A percentile compares a stretch with the other conserved stretches of the same genome.
Evolutionary conservation across 2,797 vertebrate species (phyloP).

Genomic region (Crenuchus spilurus): DNA sequence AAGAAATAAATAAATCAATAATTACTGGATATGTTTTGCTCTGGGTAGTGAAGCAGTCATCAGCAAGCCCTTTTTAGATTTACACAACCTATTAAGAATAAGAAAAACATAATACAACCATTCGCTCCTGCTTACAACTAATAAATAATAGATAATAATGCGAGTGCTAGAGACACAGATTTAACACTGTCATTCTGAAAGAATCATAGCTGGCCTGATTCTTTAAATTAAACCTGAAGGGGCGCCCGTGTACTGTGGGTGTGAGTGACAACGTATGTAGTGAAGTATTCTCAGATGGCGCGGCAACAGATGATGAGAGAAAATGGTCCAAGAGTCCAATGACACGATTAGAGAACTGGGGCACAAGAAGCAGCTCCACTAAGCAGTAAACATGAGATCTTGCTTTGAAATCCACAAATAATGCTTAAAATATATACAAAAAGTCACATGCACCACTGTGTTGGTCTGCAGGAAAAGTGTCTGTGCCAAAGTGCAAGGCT

Average conservation of each 20-base stretch:
- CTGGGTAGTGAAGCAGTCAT: conserved; percentile 30
- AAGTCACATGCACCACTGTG: not conserved
- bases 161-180: conserved; percentile 12
- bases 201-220: no score
- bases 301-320: no score
- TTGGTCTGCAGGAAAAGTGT: conserved; percentile 32
- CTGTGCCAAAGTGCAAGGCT: conserved; percentile 54
- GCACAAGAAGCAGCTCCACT: not conserved
- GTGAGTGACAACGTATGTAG: not conserved
- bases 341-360: no score
- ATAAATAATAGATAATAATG: not conserved
- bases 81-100: conserved; percentile 56
- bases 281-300: conserved; percentile 1
- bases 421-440: not conserved
- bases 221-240: no score
- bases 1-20: conserved; percentile 53
- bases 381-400: not conserved
- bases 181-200: not conserved
- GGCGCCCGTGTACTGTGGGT: not conserved
- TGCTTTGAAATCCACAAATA: not conserved
- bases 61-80: conserved; percentile 61
- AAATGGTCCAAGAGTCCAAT: no score
- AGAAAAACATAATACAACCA: conserved; percentile 9
- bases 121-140: conserved; percentile 6
- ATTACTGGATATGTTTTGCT: conserved; percentile 39